Base-by-base conservation (phyloP, 2,888 invertebrate genomes). In the Beris morrisii region DNA sequence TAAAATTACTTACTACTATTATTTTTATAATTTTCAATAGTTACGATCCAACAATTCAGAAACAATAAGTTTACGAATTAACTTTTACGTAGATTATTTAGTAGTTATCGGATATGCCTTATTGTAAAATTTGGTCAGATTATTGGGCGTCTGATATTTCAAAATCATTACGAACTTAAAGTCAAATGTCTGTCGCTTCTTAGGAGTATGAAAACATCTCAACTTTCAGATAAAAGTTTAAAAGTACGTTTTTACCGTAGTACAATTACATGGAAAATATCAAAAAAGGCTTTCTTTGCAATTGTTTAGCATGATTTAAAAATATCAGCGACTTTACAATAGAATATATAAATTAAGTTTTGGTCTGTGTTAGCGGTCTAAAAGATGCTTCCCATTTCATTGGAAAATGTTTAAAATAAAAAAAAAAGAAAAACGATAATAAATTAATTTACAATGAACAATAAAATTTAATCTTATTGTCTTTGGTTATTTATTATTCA, bases 381-480 rank as follows among this genome's bases (percentile, higher is more conserved):
- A 38, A 5, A 38, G 9, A 38, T 38, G 7, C 5, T 38, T 38
- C 38, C 3, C 22, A 22, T 38, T 38, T 38, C 9, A 7, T 38
- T 38, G 38, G 5, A 38, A 38, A 38, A 38, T 38, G 5, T 3
- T 38, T 38, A 1, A 38, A 38, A 9, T 38, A 7, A 38, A 38
- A 38, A 7, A 5, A 38, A 38, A 38, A 1, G 38, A 5, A 38
- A 38, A 54, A 5, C 30, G 31, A 54, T 30, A 28, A 48, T 13
- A 48, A 15, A 48, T 13, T 13, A 48, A 12, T 15, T 48, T 48
- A 31, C 13, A 48, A n/a, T 12, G 50, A 65, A 65, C 57, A 65
- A 65, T 65, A 65, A 65, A 65, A 65, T 65, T n/a, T 46, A 43
- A 50, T 57, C 57, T 65, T 65, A 65, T 65, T 65, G 65, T 65